Conservation (phyloP, 2,113 vertebrate species). For the Brachyhypopomus gauderio region DNA sequence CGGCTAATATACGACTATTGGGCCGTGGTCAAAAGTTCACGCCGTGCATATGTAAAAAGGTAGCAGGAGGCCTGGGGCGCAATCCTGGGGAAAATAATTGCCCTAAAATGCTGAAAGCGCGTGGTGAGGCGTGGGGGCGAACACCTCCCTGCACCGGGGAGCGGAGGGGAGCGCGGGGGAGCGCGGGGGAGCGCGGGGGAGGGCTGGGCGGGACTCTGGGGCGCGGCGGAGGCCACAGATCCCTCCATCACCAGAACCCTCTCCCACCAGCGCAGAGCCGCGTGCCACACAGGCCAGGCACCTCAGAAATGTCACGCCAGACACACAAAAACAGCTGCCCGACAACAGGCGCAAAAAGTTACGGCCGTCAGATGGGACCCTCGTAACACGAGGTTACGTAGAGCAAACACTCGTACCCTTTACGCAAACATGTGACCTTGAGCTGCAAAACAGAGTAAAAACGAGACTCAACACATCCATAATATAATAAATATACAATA, state of each 20-base stretch:
- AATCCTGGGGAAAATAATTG: conserved; percentile 98
- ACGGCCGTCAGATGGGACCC: conserved; percentile 46
- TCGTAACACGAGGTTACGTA: not conserved
- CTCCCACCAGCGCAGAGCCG: conserved; percentile 59
- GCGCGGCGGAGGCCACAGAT: conserved; percentile 57
- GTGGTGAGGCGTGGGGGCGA: conserved; percentile 80
- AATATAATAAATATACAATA: not conserved
- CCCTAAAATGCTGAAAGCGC: conserved; percentile 95
- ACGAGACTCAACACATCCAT: not conserved
- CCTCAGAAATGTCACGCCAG: conserved; percentile 56
- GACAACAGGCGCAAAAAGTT: conserved; percentile 54
- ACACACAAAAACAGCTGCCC: conserved; percentile 59
- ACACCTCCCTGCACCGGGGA: conserved; percentile 7
- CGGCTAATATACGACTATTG: conserved; percentile 89
- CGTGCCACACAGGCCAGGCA: conserved; percentile 49
- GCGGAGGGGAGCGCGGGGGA: conserved; percentile 35
- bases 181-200: too few relatives aligned
- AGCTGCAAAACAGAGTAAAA: not conserved
- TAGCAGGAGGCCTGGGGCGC: conserved; percentile 95
- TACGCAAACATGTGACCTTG: conserved; percentile 24
- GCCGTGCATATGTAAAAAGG: conserved; percentile 99
- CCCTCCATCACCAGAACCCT: conserved; percentile 49
- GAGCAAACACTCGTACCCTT: conserved; percentile 25
- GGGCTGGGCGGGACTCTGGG: conserved; percentile 49
- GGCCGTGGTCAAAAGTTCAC: conserved; percentile 99